phyloP scores from a whole-genome alignment of 2,113 vertebrate species.

The Scortum barcoo region DNA sequence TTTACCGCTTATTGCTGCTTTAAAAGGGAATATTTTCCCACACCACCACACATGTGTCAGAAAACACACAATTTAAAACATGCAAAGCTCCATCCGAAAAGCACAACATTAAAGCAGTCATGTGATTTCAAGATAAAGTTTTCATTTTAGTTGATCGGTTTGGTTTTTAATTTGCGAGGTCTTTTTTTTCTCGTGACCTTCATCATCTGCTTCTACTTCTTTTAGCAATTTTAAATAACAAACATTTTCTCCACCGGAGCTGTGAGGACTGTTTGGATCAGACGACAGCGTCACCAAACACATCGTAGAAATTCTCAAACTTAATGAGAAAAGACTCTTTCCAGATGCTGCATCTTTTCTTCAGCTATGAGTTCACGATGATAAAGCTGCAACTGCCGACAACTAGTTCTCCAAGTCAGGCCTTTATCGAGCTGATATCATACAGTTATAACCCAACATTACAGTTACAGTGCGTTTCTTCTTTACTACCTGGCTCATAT shows the following conservation, averaged over 20 bases:
- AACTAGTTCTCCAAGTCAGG: no score
- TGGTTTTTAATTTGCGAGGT: background rate
- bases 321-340: background rate
- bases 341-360: no score
- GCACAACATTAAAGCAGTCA: background rate
- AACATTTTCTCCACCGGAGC: background rate
- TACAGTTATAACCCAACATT: no score
- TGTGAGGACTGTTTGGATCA: background rate
- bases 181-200: background rate
- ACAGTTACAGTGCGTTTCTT: no score
- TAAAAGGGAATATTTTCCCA: background rate
- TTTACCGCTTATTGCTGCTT: background rate
- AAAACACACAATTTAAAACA: background rate
- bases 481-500: no score
- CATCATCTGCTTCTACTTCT: background rate
- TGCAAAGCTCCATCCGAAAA: background rate
- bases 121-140: background rate
- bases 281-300: background rate
- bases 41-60: background rate
- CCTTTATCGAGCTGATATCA: no score
- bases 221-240: background rate
- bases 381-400: no score
- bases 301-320: background rate
- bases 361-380: no score
- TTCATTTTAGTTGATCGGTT: background rate